These are phyloP conservation scores for Hylaeus anthracinus DNA, from an alignment of 1,140 invertebrate genomes.

Conservation along the genomic window DNA sequence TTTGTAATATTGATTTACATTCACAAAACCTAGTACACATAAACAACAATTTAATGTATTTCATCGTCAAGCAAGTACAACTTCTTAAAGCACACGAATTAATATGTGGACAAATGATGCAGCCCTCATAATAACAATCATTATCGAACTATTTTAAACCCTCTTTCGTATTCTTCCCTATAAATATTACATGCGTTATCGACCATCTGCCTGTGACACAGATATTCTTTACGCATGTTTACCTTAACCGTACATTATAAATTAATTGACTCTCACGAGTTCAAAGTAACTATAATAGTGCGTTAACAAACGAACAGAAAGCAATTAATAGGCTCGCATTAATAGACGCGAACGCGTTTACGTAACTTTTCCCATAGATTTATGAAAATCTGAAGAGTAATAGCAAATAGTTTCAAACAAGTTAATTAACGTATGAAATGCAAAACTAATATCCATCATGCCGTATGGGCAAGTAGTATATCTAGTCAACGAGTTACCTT, in stretches of 20 bases:
- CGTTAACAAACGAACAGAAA: background rate
- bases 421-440: background rate
- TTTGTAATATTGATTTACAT: too few species aligned
- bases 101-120: background rate
- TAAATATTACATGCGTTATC: background rate
- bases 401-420: background rate
- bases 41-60: too few species aligned
- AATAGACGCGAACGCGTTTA: background rate
- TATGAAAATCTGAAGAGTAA: background rate
- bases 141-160: background rate
- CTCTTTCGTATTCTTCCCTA: background rate
- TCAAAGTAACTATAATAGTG: background rate
- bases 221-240: background rate
- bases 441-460: background rate
- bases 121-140: background rate
- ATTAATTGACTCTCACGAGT: background rate
- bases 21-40: too few species aligned
- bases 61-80: background rate
- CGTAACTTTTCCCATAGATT: background rate
- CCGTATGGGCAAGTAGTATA: background rate
- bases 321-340: background rate
- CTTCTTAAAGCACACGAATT: background rate
- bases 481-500: conserved; percentile 4
- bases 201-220: background rate
- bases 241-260: background rate